These are phyloP conservation scores for Drosophila azteca DNA, from an alignment of 1,140 invertebrate species.

Conservation along the genomic window DNA sequence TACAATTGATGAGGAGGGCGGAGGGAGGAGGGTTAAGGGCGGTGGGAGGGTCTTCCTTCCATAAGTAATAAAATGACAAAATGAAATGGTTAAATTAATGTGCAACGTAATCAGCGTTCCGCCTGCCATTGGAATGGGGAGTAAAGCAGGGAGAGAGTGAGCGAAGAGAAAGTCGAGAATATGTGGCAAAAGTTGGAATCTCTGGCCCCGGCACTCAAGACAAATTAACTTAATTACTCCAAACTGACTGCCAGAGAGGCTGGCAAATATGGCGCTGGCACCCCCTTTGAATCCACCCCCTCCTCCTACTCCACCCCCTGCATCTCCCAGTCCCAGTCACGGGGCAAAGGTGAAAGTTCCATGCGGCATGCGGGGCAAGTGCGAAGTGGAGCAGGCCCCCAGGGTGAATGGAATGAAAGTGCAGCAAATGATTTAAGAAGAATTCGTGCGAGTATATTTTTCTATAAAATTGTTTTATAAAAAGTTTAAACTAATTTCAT, in stretches of 20 bases:
- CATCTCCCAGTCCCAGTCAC: not conserved
- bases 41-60: conserved; percentile 1
- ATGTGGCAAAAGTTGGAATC: conserved; percentile 46
- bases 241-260: conserved; percentile 36
- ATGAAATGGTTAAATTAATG: conserved; percentile 50
- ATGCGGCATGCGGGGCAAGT: conserved; percentile 10
- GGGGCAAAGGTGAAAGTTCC: conserved; percentile 43
- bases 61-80: conserved; percentile 43
- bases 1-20: conserved; percentile 51
- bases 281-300: not conserved
- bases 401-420: conserved; percentile 34
- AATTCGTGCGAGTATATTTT: conserved; percentile 15
- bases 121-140: conserved; percentile 15
- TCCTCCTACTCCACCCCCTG: too few species aligned
- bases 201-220: conserved; percentile 44
- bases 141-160: too few species aligned
- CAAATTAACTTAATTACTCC: conserved; percentile 53
- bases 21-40: not conserved
- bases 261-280: conserved; percentile 6
- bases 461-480: conserved; percentile 25
- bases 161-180: conserved; percentile 10
- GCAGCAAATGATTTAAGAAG: conserved; percentile 44
- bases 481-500: conserved; percentile 24
- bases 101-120: conserved; percentile 44
- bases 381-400: not conserved